Evolutionary conservation across 2,797 vertebrate species (phyloP).

Genomic region (Oreonectes daqikongensis): DNA sequence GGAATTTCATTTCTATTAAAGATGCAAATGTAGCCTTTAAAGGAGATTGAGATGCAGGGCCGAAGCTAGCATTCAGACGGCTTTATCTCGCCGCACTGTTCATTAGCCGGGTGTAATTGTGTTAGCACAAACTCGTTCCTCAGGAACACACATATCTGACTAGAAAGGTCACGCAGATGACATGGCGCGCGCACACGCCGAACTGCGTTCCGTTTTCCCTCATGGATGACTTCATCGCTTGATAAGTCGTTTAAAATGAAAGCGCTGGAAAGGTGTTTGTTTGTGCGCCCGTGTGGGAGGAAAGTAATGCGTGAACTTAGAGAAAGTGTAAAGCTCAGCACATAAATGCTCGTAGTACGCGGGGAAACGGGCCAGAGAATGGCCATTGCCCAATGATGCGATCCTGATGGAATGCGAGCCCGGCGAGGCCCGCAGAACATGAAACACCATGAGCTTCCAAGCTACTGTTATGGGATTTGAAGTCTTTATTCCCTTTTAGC

Average conservation of each 20-base stretch:
- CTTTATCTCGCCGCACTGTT: constrained; percentile 71
- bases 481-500: constrained; percentile 23
- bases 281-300: constrained; percentile 38
- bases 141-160: constrained; percentile 69
- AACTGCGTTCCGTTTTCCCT: constrained; percentile 15
- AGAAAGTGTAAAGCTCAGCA: constrained; percentile 48
- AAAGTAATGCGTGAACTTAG: constrained; percentile 4
- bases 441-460: neutral
- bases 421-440: neutral
- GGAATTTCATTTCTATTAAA: constrained; percentile 80
- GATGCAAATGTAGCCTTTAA: constrained; percentile 84
- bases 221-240: constrained; percentile 28
- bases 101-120: constrained; percentile 81
- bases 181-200: constrained; percentile 59
- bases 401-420: constrained; percentile 10
- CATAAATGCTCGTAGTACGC: constrained; percentile 24
- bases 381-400: constrained; percentile 19
- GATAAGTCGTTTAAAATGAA: constrained; percentile 20
- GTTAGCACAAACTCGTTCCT: constrained; percentile 75
- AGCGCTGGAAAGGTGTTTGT: constrained; percentile 34
- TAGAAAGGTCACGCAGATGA: constrained; percentile 79
- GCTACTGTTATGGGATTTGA: constrained; percentile 43
- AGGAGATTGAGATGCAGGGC: constrained; percentile 74
- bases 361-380: constrained; percentile 24
- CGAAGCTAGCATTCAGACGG: constrained; percentile 52